phyloP scores from a whole-genome alignment of 2,113 vertebrate genomes.

The Urocynchramus pylzowi region DNA sequence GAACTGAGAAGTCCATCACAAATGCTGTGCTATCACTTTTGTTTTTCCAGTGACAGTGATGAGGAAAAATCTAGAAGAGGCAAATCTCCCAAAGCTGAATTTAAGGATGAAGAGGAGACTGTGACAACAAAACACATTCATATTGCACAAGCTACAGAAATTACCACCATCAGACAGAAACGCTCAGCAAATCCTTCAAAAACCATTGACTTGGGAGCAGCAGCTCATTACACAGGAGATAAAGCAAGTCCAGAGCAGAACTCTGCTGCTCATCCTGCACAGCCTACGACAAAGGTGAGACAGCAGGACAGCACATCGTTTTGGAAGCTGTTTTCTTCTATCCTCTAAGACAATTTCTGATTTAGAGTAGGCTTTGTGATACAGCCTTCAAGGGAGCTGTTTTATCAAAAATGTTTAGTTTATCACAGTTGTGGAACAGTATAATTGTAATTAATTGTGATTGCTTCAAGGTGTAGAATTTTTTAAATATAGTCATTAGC shows the following conservation, averaged over 20 bases:
- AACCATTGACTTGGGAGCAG: conserved; percentile 94
- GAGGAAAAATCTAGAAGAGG: conserved; percentile 84
- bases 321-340: not conserved
- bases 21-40: conserved; percentile 55
- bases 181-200: conserved; percentile 88
- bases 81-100: conserved; percentile 83
- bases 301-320: not conserved
- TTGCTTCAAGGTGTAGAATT: not conserved
- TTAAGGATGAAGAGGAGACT: conserved; percentile 95
- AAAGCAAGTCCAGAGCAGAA: conserved; percentile 77
- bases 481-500: not conserved
- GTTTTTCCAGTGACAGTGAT: conserved; percentile 85
- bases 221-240: conserved; percentile 92
- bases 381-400: not conserved
- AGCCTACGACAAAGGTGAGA: conserved; percentile 79
- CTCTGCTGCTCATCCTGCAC: conserved; percentile 59
- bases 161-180: conserved; percentile 88
- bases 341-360: not conserved
- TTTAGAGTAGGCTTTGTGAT: not conserved
- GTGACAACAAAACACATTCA: conserved; percentile 92
- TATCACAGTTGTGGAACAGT: not conserved
- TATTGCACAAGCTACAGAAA: conserved; percentile 92
- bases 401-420: not conserved
- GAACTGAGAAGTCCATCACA: not conserved
- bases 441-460: not conserved